phyloP scores from a whole-genome alignment of 2,797 vertebrate genomes.

The Scarus forsteni region DNA sequence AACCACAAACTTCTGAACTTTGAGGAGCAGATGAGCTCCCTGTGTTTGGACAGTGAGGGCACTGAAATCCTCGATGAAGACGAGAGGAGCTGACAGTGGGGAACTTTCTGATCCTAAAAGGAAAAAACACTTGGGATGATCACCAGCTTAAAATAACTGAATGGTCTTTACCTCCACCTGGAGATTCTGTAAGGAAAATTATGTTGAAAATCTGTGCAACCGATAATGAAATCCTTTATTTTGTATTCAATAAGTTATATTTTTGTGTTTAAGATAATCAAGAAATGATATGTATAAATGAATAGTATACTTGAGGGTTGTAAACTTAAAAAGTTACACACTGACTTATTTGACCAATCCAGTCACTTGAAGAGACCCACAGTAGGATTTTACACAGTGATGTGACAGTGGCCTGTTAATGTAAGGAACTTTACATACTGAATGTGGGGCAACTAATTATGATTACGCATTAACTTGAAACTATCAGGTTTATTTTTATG shows the following conservation, averaged over 20 bases:
- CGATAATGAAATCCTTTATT: constrained; percentile 7
- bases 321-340: constrained; percentile 12
- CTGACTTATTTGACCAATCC: constrained; percentile 36
- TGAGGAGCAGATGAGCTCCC: constrained; percentile 70
- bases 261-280: constrained; percentile 9
- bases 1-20: constrained; percentile 77
- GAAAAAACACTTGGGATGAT: constrained; percentile 6
- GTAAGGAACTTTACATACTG: neutral
- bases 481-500: neutral
- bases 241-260: neutral
- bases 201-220: constrained; percentile 12
- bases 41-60: constrained; percentile 63
- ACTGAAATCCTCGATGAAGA: constrained; percentile 58
- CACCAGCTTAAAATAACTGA: constrained; percentile 19
- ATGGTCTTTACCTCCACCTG: neutral
- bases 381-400: constrained; percentile 40
- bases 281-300: neutral
- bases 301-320: neutral
- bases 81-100: constrained; percentile 67
- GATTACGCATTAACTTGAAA: neutral
- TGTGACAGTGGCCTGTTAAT: constrained; percentile 3
- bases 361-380: constrained; percentile 28
- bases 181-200: constrained; percentile 7
- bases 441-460: constrained; percentile 16
- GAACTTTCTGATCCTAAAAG: constrained; percentile 29